These are phyloP conservation scores for Pachydiplax longipennis DNA, from an alignment of 2,888 invertebrate genomes.

Conservation along the genomic window DNA sequence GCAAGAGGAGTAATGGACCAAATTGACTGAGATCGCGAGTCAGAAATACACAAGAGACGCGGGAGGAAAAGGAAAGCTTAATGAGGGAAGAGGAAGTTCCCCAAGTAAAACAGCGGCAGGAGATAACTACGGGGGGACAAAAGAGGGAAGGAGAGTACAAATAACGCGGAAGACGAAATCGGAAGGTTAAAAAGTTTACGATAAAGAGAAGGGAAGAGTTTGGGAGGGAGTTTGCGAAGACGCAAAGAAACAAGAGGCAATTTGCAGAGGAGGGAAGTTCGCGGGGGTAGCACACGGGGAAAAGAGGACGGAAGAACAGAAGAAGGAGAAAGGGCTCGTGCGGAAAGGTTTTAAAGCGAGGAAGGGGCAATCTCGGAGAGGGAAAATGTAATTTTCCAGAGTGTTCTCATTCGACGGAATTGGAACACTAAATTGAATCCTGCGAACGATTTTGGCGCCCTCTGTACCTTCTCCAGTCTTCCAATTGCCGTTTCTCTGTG, in stretches of 20 bases:
- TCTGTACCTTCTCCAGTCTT: neutral
- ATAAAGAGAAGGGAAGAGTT: neutral
- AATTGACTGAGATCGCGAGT: neutral
- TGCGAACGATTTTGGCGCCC: neutral
- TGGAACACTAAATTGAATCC: slow-evolving; percentile 1
- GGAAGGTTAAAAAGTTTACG: neutral
- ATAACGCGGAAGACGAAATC: neutral
- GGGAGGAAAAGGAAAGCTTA: neutral
- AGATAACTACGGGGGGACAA: neutral
- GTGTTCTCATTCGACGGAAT: neutral
- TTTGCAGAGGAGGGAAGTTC: too few species aligned
- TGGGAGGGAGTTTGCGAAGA: neutral
- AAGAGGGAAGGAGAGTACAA: neutral
- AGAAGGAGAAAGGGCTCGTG: neutral
- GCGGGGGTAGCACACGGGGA: neutral
- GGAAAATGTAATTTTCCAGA: neutral
- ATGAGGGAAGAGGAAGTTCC: neutral
- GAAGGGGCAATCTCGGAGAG: neutral
- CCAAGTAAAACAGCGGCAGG: neutral
- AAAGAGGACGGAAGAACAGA: neutral
- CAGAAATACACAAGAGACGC: neutral
- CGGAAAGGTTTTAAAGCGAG: neutral
- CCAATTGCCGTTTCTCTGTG: neutral
- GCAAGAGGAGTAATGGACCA: neutral
- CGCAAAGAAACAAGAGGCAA: neutral